Base-by-base conservation (phyloP, 1,140 invertebrate species). In the Nilaparvata lugens region DNA sequence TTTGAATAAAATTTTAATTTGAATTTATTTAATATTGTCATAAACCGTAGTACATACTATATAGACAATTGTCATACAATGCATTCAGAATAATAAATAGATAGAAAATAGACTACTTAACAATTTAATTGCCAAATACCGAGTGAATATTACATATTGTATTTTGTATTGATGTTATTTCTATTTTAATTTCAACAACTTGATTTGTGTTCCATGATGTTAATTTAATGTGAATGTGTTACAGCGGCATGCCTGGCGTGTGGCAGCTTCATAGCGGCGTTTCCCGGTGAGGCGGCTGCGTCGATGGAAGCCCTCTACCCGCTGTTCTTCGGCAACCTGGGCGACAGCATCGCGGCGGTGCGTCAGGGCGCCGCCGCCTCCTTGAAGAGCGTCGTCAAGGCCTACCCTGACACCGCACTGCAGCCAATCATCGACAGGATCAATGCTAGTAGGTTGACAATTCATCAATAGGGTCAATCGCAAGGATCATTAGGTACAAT, bases 191-290 rank as follows among this genome's bases (percentile, higher is more conserved):
- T 40, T 40, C 38, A 40, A 9, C n/a, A 40, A n/a, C n/a, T 40
- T 40, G n/a, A 52, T n/a, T 56, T 52, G 38, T 56, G 58, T 21
- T 38, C 52, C 61, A 48, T 60, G 16, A 23, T 48, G 2, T 48
- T 48, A 1, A 19, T 48, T 4, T 59, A n/a, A n/a, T n/a, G n/a
- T n/a, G n/a, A n/a, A n/a, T n/a, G 56, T 66, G 52, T 72, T 72
- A 52, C 69, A 81, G 79, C 79, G 66, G 79, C 81, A 0, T 81
- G 80, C 71, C 70, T 82, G n/a, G 79, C 80, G 4, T 78, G 75
- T 74, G 80, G 81, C 19, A 78, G 77, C 62, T 80, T 82, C 69
- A 69, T 81, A 21, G 59, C 73, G 7, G 75, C 75, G 66, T 81
- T 78, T 67, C 77, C 79, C 14, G 73, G 76, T 57, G 78, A 81